Conservation (phyloP, 2,888 invertebrate species). For the Mallateleia sp. region DNA sequence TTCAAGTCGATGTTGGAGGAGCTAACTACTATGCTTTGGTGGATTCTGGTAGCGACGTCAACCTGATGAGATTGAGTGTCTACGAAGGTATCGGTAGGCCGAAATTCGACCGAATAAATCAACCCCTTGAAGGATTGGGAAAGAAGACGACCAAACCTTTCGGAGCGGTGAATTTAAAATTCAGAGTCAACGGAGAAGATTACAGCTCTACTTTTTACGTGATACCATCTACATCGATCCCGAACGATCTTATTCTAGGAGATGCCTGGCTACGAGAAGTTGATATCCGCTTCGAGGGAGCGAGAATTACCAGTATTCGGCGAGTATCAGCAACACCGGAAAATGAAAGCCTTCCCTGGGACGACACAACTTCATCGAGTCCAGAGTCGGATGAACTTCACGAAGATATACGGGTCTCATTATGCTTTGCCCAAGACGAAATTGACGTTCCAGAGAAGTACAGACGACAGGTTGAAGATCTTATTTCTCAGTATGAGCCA, state of each 20-base stretch:
- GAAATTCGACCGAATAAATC: background rate
- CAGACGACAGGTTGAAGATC: background rate
- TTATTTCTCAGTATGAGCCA: slow-evolving; percentile 79
- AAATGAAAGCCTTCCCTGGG: background rate
- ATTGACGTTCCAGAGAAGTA: slow-evolving; percentile 14
- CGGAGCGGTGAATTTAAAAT: slow-evolving; percentile 17
- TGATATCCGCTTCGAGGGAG: slow-evolving; percentile 12
- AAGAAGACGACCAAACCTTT: slow-evolving; percentile 20
- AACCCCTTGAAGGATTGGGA: slow-evolving; percentile 30
- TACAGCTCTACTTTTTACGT: slow-evolving; percentile 44
- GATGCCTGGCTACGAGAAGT: slow-evolving; percentile 26
- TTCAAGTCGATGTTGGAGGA: slow-evolving; percentile 29
- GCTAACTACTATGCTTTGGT: slow-evolving; percentile 42
- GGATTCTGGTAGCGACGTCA: slow-evolving; percentile 69
- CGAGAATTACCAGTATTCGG: slow-evolving; percentile 5
- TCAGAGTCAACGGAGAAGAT: slow-evolving; percentile 29
- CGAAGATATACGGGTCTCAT: slow-evolving; percentile 7
- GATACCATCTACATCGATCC: slow-evolving; percentile 27
- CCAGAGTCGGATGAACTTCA: background rate
- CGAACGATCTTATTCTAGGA: slow-evolving; percentile 50
- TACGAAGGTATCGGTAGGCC: slow-evolving; percentile 54
- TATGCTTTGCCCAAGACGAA: background rate
- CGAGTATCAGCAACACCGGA: background rate
- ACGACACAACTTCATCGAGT: background rate
- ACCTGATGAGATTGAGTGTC: slow-evolving; percentile 33